Evolutionary conservation across 2,888 invertebrate species (phyloP).

Genomic region (Nudaria mundana): DNA sequence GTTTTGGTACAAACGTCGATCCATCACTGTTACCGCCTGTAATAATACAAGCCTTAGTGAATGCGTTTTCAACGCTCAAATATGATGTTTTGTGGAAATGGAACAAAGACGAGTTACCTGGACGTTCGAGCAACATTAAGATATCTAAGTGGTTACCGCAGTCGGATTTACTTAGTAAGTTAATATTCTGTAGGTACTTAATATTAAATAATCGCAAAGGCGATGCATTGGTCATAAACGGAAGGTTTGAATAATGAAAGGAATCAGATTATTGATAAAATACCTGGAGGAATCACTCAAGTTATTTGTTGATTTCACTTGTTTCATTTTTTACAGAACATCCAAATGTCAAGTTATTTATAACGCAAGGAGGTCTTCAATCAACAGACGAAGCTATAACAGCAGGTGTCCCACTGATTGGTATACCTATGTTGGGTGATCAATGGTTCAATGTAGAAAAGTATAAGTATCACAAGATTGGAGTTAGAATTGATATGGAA

Average conservation of each 20-base stretch:
- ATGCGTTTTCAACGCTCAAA: slow-evolving; percentile 50
- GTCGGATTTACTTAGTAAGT: slow-evolving; percentile 58
- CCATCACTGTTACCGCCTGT: slow-evolving; percentile 42
- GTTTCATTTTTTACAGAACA: slow-evolving; percentile 45
- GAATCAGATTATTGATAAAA: too few species aligned
- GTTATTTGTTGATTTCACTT: too few species aligned
- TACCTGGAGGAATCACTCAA: too few species aligned
- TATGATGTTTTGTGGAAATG: slow-evolving; percentile 65
- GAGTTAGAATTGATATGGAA: slow-evolving; percentile 43
- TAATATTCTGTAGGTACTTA: too few species aligned
- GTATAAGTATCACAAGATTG: slow-evolving; percentile 42
- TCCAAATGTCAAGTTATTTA: slow-evolving; percentile 67
- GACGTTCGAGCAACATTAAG: slow-evolving; percentile 40
- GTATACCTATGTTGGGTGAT: slow-evolving; percentile 59
- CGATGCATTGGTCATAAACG: too few species aligned
- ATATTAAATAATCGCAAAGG: too few species aligned
- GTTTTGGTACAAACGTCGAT: slow-evolving; percentile 39
- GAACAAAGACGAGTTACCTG: slow-evolving; percentile 40
- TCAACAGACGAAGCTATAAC: slow-evolving; percentile 64
- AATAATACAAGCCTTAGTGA: slow-evolving; percentile 38
- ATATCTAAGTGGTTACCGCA: slow-evolving; percentile 59
- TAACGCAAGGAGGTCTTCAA: slow-evolving; percentile 69
- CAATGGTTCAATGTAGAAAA: slow-evolving; percentile 55
- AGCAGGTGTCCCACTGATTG: slow-evolving; percentile 58
- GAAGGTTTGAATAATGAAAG: too few species aligned